phyloP scores from a whole-genome alignment of 1,140 invertebrate species.

The Helicoverpa armigera region DNA sequence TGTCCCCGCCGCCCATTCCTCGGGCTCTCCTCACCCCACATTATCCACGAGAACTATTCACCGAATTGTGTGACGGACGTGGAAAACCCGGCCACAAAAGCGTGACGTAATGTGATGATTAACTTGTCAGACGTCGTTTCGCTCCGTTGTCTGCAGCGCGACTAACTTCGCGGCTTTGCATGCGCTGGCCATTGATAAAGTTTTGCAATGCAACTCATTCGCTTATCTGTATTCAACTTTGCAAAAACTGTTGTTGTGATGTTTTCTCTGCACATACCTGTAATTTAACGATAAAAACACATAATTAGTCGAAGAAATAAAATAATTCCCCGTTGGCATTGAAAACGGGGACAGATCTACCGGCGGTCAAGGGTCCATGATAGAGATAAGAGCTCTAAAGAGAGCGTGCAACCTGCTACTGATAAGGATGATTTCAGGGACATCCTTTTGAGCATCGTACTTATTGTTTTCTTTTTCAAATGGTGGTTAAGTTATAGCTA shows the following conservation, averaged over 20 bases:
- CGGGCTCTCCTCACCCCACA: conserved; percentile 61
- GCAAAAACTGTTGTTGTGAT: neutral
- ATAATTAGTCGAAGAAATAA: too few relatives aligned
- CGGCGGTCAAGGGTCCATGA: too few relatives aligned
- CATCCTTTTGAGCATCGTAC: too few relatives aligned
- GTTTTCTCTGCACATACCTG: too few relatives aligned
- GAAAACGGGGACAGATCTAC: too few relatives aligned
- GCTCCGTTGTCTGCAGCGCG: conserved; percentile 48
- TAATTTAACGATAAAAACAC: too few relatives aligned
- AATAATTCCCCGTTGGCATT: too few relatives aligned
- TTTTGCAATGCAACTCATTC: conserved; percentile 28
- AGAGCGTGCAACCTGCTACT: too few relatives aligned
- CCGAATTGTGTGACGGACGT: conserved; percentile 22
- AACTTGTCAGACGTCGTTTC: conserved; percentile 57
- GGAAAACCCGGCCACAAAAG: conserved; percentile 43
- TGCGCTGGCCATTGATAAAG: conserved; percentile 19
- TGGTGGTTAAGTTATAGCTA: neutral
- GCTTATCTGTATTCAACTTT: conserved; percentile 42
- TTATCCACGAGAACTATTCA: conserved; percentile 54
- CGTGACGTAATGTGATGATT: conserved; percentile 56
- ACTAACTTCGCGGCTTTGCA: conserved; percentile 37
- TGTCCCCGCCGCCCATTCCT: conserved; percentile 35
- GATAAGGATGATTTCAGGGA: too few relatives aligned
- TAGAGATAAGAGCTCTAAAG: too few relatives aligned
- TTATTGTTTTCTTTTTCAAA: too few relatives aligned